These are phyloP conservation scores for Drosophila melanocephala DNA, from an alignment of 2,888 invertebrate genomes.

Conservation along the genomic window DNA sequence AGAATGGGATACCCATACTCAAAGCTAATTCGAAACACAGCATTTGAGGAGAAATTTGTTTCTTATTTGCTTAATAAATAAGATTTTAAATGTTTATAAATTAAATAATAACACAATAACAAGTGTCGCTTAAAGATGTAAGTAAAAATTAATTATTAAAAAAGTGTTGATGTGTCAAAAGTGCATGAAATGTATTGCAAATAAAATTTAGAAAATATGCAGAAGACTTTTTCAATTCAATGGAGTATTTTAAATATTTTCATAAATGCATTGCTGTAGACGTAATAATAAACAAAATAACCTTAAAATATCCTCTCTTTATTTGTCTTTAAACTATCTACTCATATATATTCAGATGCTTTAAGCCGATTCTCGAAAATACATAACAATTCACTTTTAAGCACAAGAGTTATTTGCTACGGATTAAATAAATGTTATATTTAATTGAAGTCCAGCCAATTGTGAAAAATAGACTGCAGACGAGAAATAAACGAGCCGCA, in stretches of 20 bases:
- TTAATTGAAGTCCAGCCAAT: conserved; percentile 1
- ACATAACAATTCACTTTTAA: background rate
- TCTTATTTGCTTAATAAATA: background rate
- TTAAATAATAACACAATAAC: conserved; percentile 7
- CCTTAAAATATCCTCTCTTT: background rate
- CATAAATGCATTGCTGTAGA: background rate
- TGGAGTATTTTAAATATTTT: background rate
- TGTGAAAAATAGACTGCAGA: background rate
- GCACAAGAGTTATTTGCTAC: background rate
- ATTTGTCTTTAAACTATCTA: background rate
- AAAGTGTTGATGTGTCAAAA: conserved; percentile 26
- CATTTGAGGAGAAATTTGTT: background rate
- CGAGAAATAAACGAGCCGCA: background rate
- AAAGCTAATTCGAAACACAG: background rate
- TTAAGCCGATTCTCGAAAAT: background rate
- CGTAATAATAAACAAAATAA: background rate
- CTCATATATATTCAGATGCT: background rate
- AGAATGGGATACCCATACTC: background rate
- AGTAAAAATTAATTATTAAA: conserved; percentile 23
- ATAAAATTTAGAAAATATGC: conserved; percentile 26
- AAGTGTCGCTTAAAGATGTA: conserved; percentile 9
- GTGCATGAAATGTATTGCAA: conserved; percentile 18
- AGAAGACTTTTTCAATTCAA: background rate
- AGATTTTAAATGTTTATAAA: conserved; percentile 6
- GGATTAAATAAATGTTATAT: background rate